Base-by-base conservation (phyloP, 1,140 invertebrate genomes). In the Cydia fagiglandana region DNA sequence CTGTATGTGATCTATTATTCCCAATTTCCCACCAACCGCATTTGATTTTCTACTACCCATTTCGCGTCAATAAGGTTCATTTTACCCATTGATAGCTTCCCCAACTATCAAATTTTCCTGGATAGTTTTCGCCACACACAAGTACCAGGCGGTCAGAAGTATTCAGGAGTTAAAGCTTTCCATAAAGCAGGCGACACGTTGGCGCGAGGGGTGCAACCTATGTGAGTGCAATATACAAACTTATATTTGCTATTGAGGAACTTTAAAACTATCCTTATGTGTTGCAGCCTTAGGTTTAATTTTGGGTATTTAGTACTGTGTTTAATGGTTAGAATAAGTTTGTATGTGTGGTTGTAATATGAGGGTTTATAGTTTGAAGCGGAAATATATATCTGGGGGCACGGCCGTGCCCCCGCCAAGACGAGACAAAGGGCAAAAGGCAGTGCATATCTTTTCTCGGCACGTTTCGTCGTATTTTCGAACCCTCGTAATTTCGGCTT, bases 201-300 rank as follows among this genome's bases (percentile, higher is more conserved):
- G 73, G 28, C 73, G 73, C 73, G 41, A 24, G 73, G 73, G 73
- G 73, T 47, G 73, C 73, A 73, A 53, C 73, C 47, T 24, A 17
- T 73, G 34, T 9, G 56, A 61, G 20, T 61, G 20, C n/a, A 24
- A n/a, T 17, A n/a, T n/a, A 20, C 56, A 20, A 61, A 61, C 17
- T 61, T 61, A 61, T 2, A 24, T 61, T 61, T 61, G 56, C 56
- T 12, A 20, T 61, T 61, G 17, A 2, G 9, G 5, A 24, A 61
- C 15, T 61, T 10, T 4, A 9, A 24, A 61, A 61, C 50, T 24
- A 61, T 20, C 20, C 20, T 61, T 61, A 24, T 10, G 17, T 24
- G 17, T 24, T 10, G 1, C 17, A 10, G 9, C 20, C 24, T 61
- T 24, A 61, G 56, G 56, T 10, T 24, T n/a, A 61, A 7, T 61